phyloP scores from a whole-genome alignment of 2,797 vertebrate genomes.

The Ptychobarbus kaznakovi region DNA sequence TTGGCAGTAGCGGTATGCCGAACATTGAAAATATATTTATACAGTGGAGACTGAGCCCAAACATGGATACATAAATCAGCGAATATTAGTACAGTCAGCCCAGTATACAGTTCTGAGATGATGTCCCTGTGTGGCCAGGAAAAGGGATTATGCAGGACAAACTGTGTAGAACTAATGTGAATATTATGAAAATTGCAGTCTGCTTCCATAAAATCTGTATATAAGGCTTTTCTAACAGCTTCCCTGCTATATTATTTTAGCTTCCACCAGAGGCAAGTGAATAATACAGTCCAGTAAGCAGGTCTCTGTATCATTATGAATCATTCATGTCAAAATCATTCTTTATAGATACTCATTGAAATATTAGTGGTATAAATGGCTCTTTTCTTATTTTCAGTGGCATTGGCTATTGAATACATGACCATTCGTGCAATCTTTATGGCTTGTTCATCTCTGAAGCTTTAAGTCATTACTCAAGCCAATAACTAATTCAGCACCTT shows the following conservation, averaged over 20 bases:
- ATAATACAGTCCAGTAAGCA: background rate
- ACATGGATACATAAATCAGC: conserved; percentile 25
- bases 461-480: conserved; percentile 8
- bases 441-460: background rate
- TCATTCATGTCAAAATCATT: background rate
- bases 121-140: background rate
- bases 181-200: conserved; percentile 20
- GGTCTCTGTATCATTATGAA: background rate
- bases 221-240: background rate
- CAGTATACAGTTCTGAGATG: background rate
- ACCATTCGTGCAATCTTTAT: background rate
- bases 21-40: conserved; percentile 18
- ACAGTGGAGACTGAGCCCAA: conserved; percentile 10
- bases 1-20: conserved; percentile 16
- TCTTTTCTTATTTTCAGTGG: background rate
- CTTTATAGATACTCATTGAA: background rate
- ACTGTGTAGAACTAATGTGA: conserved; percentile 25
- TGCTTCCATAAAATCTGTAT: conserved; percentile 26
- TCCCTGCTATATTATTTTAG: background rate
- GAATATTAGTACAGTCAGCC: background rate
- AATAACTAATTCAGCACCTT: conserved; percentile 5
- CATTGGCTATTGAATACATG: background rate
- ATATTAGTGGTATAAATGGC: background rate
- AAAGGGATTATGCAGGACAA: conserved; percentile 5
- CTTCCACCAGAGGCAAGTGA: conserved; percentile 1